Percentiles rank a stretch among this genome's conserved stretches.
These are phyloP conservation scores for Peucedramus taeniatus DNA, from an alignment of 2,113 vertebrate species.

Conservation along the genomic window DNA sequence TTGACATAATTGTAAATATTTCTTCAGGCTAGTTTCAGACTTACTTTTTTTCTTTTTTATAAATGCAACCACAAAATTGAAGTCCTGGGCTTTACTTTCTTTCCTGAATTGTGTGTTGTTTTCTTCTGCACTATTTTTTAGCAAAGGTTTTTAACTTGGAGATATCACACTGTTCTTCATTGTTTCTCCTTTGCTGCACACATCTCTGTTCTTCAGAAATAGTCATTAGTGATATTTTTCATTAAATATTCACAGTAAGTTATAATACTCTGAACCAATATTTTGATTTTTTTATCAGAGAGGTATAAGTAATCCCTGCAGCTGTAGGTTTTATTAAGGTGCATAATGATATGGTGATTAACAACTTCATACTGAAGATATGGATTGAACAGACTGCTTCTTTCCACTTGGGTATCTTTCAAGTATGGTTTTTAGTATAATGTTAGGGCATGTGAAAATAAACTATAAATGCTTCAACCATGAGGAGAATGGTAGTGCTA, in stretches of 20 bases:
- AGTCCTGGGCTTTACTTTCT: background rate
- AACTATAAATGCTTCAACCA: accelerated
- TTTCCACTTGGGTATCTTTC: background rate
- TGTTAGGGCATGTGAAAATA: background rate
- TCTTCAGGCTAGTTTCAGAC: background rate
- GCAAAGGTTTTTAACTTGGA: background rate
- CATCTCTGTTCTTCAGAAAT: background rate
- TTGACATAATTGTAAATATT: background rate
- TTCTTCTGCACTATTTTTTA: background rate
- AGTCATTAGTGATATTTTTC: background rate
- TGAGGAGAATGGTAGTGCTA: background rate
- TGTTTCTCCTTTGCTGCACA: background rate
- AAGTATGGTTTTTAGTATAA: background rate
- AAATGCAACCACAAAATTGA: background rate
- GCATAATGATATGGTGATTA: background rate
- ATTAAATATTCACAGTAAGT: background rate
- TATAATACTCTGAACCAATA: background rate
- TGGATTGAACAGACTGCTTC: accelerated
- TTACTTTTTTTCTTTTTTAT: background rate
- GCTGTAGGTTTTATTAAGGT: background rate
- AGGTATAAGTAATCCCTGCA: background rate
- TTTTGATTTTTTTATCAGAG: background rate
- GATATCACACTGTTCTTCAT: background rate
- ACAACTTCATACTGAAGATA: background rate
- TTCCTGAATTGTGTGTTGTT: background rate